Conservation (phyloP, 2,113 vertebrate genomes). For the Smithornis capensis region DNA sequence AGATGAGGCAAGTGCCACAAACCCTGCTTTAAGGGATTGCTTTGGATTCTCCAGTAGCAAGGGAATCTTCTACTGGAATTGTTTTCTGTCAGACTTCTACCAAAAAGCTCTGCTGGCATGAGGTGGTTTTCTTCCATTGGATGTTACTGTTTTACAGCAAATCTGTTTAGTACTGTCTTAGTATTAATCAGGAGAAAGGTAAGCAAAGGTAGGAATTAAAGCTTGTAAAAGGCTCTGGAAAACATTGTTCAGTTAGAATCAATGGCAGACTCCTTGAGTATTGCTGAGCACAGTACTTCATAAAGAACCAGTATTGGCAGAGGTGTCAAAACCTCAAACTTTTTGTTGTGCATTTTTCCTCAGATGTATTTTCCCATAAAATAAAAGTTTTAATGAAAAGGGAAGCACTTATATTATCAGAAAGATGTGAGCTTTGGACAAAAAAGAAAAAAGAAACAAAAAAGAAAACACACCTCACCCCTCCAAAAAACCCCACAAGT, state of each 20-base stretch:
- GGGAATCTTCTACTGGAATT: not conserved
- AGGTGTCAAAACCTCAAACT: not conserved
- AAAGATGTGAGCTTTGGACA: not conserved
- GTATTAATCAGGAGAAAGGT: not conserved
- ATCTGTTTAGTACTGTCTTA: not conserved
- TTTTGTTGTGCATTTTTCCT: not conserved
- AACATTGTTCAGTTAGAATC: not conserved
- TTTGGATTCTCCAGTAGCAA: not conserved
- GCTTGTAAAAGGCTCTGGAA: not conserved
- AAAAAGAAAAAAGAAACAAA: not conserved
- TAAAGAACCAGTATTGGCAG: not conserved
- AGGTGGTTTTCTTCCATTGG: not conserved
- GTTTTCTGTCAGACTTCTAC: not conserved
- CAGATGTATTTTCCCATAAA: not conserved
- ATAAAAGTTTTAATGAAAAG: not conserved
- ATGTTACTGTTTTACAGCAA: not conserved
- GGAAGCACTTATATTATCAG: not conserved
- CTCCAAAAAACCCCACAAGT: not conserved
- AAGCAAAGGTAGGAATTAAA: not conserved
- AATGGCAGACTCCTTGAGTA: not conserved
- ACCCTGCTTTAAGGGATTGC: not conserved
- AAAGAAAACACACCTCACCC: fast-evolving
- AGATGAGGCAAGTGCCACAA: not conserved
- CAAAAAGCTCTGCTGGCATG: not conserved
- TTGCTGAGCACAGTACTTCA: not conserved